Base-by-base conservation (phyloP, 2,888 invertebrate genomes). In the Choreutis nemorana region DNA sequence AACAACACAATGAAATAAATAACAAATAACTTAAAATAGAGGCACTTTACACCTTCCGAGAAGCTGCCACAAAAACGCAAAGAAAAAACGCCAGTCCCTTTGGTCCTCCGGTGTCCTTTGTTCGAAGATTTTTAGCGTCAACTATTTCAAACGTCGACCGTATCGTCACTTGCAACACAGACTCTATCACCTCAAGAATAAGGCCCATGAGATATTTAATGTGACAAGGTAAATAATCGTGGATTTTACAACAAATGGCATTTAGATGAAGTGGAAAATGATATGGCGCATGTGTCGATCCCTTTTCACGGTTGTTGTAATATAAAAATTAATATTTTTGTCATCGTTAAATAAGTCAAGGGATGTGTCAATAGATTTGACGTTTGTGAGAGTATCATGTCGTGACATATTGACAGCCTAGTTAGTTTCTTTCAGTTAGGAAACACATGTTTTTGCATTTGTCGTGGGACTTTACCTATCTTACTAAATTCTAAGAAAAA, bases 1-100 rank as follows among this genome's bases (percentile, higher is more conserved):
- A 78, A 78, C 72, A 78, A 78, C 73, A 77, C 73, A 77, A 75
- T 75, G 68, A 77, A 72, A 72, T 75, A 77, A 77, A 70, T 73
- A 71, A 65, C 67, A 72, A 63, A 63, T 60, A 63, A 61, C 55
- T 59, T 51, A 59, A 72, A 71, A 66, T 64, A 66, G 63, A 59
- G 45, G 48, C 72, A 78, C 71, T 77, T 78, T 78, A 78, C 78
- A 78, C 77, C 73, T 78, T 78, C 77, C 67, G 60, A 66, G 78
- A 78, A 78, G 55, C 63, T 57, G 59, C 56, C 70, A 68, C 63
- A 59, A 63, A 66, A 62, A 48, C 5, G 8, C 47, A 41, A 31
- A 30, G 25, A 48, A 51, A 54, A 59, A 63, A 53, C 37, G 11
- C 30, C 23, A 13, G 31, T 49, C 39, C 47, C 41, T 41, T 60